Evolutionary conservation across 2,888 invertebrate genomes (phyloP), one percentile per base, ranked within the genome.

Genomic region (Pristionchus entomophagus): DNA sequence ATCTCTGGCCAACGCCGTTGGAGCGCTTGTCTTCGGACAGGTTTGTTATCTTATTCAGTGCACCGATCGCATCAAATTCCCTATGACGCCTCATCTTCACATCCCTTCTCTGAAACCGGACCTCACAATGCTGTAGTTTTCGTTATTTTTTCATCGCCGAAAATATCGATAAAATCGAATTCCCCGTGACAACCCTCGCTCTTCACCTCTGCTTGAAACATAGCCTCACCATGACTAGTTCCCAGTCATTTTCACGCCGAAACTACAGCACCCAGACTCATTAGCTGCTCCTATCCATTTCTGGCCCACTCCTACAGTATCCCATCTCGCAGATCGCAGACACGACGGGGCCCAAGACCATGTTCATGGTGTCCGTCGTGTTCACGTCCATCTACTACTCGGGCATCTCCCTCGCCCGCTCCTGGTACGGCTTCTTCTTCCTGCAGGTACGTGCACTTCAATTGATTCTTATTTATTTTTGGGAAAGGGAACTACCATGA

Each of bases 301-400:
- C n/a, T n/a, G n/a, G n/a, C n/a, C n/a, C n/a, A n/a, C n/a, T n/a
- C n/a, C n/a, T n/a, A n/a, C n/a, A n/a, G n/a, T n/a, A n/a, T n/a
- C n/a, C n/a, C n/a, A n/a, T n/a, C n/a, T n/a, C 86, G 41, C 87
- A 93, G 89, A 88, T 93, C 69, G 92, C 93, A 29, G 93, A 93
- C 87, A 88, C 89, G 0, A 88, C 90, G 38, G 93, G 93, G 0
- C 91, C 92, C 17, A 91, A 93, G 85, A 89, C 89, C 41, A 93
- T 93, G 91, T 93, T 93, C 87, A 82, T 93, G 49, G 65, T 91
- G 17, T 91, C 93, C 22, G 89, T 91, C 38, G 83, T 92, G 0
- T 87, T 92, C 78, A 93, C 93, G 26, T 89, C 91, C 17, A 53
- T 92, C 32, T 93, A 93, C 87, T 93, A 93, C 87, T 89, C 90